These are phyloP conservation scores for Hylomyscus alleni DNA, from an alignment of 2,797 vertebrate genomes.

Conservation along the genomic window DNA sequence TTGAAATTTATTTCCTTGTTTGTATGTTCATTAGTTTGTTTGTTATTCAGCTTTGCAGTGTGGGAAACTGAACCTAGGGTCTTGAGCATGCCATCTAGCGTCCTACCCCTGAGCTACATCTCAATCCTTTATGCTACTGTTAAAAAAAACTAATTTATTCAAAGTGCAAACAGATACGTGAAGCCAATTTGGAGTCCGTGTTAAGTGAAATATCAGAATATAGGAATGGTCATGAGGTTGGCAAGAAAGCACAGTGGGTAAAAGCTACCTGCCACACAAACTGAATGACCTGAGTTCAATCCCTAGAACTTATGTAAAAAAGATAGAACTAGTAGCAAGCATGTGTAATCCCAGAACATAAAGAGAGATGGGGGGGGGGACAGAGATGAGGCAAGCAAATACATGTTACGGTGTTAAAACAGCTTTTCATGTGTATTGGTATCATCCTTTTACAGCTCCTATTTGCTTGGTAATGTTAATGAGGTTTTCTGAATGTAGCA, in stretches of 20 bases:
- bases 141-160: neutral
- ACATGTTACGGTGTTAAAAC: neutral
- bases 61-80: neutral
- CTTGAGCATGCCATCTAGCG: neutral
- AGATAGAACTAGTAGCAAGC: too few relatives aligned
- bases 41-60: neutral
- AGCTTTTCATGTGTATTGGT: neutral
- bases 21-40: neutral
- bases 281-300: neutral
- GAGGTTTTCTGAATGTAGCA: neutral
- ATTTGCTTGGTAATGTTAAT: neutral
- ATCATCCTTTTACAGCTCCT: neutral
- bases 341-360: neutral
- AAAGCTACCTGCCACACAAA: neutral
- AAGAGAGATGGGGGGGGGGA: neutral
- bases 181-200: neutral
- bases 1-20: neutral
- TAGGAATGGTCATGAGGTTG: neutral
- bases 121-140: neutral
- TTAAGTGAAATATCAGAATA: constrained; percentile 38
- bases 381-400: neutral
- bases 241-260: neutral
- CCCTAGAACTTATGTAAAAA: neutral
- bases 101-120: neutral
- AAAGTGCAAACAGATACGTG: neutral